Base-by-base conservation (phyloP, 1,140 invertebrate species). In the Sycobia sp. region DNA sequence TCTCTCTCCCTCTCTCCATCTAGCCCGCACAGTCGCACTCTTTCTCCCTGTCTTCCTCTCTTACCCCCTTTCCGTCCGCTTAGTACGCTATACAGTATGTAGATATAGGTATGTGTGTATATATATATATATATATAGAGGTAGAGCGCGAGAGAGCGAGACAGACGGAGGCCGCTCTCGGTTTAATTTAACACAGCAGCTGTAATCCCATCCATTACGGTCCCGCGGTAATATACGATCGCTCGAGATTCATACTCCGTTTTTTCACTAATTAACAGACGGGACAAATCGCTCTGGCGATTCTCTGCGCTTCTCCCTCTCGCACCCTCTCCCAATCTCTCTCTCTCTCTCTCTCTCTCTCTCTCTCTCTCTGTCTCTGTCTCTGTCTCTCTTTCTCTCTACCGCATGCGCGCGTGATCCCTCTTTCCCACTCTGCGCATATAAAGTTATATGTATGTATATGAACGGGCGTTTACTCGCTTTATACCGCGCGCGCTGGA, bases 201-300 rank as follows among this genome's bases (percentile, higher is more conserved):
- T 82, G 80, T 81, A 82, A 81, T 82, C 78, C 80, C 79, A 82
- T 82, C 79, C 74, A 82, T 82, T 82, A 81, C 78, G 74, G n/a
- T n/a, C 67, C 62, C 70, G 76, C 73, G 74, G 79, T 82, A 81
- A 82, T 82, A 81, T 82, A 81, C 79, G 79, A 82, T 81, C 80
- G 80, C 79, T 81, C 79, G 78, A 81, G 80, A 81, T 81, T 82
- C 80, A 81, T 81, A 82, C 79, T 82, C 79, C 78, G 78, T 81
- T 82, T 82, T 82, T 81, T 81, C 79, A 81, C 80, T 82, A 82
- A 82, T 82, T 82, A 81, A 82, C 80, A 82, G 80, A 81, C 80
- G 79, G 79, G 80, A 82, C 79, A 82, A 82, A 82, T 82, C 80
- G 79, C 78, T 82, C 77, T n/a, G 65, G 62, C 65, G 36, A 20